phyloP scores from a whole-genome alignment of 2,797 vertebrate species.

The Sebastiscus tertius region DNA sequence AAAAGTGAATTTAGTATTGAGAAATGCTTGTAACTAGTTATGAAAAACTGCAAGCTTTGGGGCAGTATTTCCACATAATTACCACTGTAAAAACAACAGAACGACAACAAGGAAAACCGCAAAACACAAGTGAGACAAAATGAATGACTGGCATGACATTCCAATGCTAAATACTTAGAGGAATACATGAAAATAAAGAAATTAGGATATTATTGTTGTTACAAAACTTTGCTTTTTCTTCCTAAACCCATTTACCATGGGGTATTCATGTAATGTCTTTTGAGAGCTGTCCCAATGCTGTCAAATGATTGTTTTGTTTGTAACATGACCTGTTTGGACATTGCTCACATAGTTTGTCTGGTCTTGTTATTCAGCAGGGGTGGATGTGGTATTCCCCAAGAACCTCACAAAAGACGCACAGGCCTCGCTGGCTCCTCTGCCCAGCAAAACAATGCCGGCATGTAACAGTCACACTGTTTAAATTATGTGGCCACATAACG shows the following conservation, averaged over 20 bases:
- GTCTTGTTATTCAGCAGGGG: slow-evolving; percentile 77
- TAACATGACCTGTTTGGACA: slow-evolving; percentile 82
- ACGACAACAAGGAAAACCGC: slow-evolving; percentile 66
- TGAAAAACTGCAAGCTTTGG: slow-evolving; percentile 61
- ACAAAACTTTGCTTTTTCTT: slow-evolving; percentile 52
- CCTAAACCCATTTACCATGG: slow-evolving; percentile 41
- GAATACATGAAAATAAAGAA: slow-evolving; percentile 62
- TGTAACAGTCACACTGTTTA: slow-evolving; percentile 78
- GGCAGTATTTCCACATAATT: slow-evolving; percentile 63
- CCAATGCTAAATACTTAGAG: slow-evolving; percentile 41
- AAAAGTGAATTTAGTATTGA: slow-evolving; percentile 64
- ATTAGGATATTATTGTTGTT: slow-evolving; percentile 59
- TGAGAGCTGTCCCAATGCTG: slow-evolving; percentile 65
- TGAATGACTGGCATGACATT: slow-evolving; percentile 56
- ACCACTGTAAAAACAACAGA: slow-evolving; percentile 72
- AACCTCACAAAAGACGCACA: slow-evolving; percentile 79
- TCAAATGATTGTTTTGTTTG: slow-evolving; percentile 81
- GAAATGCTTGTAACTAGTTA: slow-evolving; percentile 66
- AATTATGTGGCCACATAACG: slow-evolving; percentile 77
- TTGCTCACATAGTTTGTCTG: slow-evolving; percentile 82
- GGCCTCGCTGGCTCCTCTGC: slow-evolving; percentile 73
- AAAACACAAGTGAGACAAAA: slow-evolving; percentile 65
- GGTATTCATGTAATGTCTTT: slow-evolving; percentile 44
- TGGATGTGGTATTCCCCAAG: slow-evolving; percentile 79
- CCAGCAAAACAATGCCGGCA: slow-evolving; percentile 78